phyloP scores from a whole-genome alignment of 2,888 invertebrate species.

The Ctena decussata region DNA sequence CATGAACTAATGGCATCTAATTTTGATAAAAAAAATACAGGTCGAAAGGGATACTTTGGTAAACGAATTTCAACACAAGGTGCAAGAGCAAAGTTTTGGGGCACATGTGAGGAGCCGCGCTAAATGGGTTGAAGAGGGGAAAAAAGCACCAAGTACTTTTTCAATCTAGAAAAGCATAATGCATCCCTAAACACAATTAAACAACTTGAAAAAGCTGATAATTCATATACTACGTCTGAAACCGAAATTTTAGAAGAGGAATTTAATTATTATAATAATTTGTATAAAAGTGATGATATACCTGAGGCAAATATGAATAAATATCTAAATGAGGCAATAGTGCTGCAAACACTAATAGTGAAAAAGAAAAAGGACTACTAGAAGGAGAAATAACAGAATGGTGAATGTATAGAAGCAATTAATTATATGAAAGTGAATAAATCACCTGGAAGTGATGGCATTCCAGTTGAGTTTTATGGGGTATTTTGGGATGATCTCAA shows the following conservation, averaged over 20 bases:
- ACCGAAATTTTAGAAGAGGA: neutral
- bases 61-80: neutral
- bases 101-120: neutral
- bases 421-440: neutral
- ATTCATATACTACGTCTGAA: neutral
- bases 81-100: neutral
- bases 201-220: neutral
- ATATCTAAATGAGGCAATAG: neutral
- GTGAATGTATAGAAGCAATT: neutral
- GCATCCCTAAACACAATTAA: neutral
- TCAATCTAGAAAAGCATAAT: neutral
- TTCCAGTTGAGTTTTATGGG: neutral
- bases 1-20: neutral
- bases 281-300: neutral
- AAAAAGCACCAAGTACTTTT: neutral
- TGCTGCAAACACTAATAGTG: neutral
- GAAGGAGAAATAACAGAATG: neutral
- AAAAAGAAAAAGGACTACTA: neutral
- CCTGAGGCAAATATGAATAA: neutral
- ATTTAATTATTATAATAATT: neutral
- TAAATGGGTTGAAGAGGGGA: neutral
- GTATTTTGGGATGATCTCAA: neutral
- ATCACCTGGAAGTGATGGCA: neutral
- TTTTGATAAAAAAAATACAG: neutral
- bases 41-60: neutral